These are phyloP conservation scores for Plagiodera versicolora DNA, from an alignment of 2,888 invertebrate species.

Conservation along the genomic window DNA sequence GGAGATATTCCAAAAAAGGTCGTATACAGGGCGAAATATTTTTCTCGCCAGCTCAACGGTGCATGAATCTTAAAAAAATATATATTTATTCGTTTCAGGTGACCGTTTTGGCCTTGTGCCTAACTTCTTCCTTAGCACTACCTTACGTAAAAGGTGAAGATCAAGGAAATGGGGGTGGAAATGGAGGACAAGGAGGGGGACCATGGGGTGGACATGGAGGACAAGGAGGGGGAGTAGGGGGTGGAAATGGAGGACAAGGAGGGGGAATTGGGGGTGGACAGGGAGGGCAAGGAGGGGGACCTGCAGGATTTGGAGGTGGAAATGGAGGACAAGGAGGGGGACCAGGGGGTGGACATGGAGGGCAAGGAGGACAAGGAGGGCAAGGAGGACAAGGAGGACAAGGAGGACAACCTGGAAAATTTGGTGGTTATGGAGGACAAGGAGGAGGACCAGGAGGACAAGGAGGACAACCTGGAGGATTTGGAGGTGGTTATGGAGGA, in stretches of 20 bases:
- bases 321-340: background rate
- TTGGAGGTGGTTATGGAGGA: conserved; percentile 1
- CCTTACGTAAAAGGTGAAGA: conserved; percentile 1
- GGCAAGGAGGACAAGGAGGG: background rate
- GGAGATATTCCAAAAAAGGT: too few species aligned
- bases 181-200: background rate
- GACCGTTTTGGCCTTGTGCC: conserved; percentile 9
- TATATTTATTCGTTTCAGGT: background rate
- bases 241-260: too few species aligned
- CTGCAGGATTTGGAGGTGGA: background rate
- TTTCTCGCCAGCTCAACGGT: too few species aligned
- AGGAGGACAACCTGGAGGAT: background rate
- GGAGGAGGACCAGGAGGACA: background rate
- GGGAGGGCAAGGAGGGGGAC: background rate
- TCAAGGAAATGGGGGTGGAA: background rate
- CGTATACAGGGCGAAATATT: too few species aligned
- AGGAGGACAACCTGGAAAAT: background rate
- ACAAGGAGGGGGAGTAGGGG: background rate
- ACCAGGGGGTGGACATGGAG: background rate
- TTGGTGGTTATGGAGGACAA: background rate
- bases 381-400: too few species aligned
- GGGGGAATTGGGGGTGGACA: background rate
- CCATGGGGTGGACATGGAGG: background rate
- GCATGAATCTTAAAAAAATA: too few species aligned
- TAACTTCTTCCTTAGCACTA: conserved; percentile 18